These are phyloP conservation scores for Monochamus alternatus DNA, from an alignment of 2,888 invertebrate genomes.

Conservation along the genomic window DNA sequence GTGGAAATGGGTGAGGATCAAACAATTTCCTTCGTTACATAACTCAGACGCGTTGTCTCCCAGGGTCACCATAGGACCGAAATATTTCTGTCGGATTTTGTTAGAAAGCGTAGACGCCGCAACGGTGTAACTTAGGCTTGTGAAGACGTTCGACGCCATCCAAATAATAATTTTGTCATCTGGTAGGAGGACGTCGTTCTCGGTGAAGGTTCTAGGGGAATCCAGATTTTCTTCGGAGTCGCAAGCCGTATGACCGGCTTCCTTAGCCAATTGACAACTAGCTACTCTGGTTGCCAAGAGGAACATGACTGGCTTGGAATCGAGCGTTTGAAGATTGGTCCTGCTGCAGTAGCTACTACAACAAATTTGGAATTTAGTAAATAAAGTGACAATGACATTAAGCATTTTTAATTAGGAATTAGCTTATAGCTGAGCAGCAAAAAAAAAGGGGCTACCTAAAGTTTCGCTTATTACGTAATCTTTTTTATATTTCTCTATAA, in stretches of 20 bases:
- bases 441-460: too few species aligned
- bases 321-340: slow-evolving; percentile 43
- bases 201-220: slow-evolving; percentile 32
- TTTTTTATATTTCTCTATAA: too few species aligned
- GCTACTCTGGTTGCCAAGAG: slow-evolving; percentile 61
- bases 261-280: slow-evolving; percentile 47
- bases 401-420: neutral
- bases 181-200: slow-evolving; percentile 41
- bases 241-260: slow-evolving; percentile 15
- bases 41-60: slow-evolving; percentile 60
- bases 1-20: slow-evolving; percentile 63
- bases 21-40: slow-evolving; percentile 62
- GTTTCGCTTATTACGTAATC: too few species aligned
- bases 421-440: neutral
- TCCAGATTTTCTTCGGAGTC: slow-evolving; percentile 23
- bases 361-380: neutral
- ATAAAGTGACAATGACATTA: too few species aligned
- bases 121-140: slow-evolving; percentile 63
- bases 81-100: slow-evolving; percentile 64
- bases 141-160: slow-evolving; percentile 64
- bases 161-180: slow-evolving; percentile 65
- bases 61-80: slow-evolving; percentile 62
- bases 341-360: slow-evolving; percentile 40
- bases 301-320: slow-evolving; percentile 58
- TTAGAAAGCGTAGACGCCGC: slow-evolving; percentile 65